Evolutionary conservation across 53 echinoderm and acorn worm species (phyloP).

Genomic region (Echinarachnius parma): DNA sequence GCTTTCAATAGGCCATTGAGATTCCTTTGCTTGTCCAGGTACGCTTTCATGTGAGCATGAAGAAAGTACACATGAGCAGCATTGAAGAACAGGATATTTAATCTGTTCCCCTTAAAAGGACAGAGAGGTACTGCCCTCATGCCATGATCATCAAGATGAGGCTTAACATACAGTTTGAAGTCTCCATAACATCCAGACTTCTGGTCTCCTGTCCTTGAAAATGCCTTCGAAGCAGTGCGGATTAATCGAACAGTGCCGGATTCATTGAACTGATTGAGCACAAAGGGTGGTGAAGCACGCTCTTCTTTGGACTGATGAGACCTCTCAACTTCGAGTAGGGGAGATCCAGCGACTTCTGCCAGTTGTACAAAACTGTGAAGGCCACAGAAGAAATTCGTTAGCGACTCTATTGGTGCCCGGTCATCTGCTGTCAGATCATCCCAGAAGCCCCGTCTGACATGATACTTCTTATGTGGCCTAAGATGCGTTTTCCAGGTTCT

Average conservation of each 20-base stretch:
- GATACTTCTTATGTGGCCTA: slow-evolving; percentile 24
- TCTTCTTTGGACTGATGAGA: slow-evolving; percentile 19
- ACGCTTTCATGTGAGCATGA: slow-evolving; percentile 31
- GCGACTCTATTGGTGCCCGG: slow-evolving; percentile 13
- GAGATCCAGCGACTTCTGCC: slow-evolving; percentile 33
- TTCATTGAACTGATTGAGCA: slow-evolving; percentile 31
- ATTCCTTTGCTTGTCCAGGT: slow-evolving; percentile 32
- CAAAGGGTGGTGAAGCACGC: slow-evolving; percentile 32
- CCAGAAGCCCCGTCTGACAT: slow-evolving; percentile 47
- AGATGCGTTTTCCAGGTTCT: slow-evolving; percentile 31
- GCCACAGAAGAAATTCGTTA: slow-evolving; percentile 38
- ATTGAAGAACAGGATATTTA: slow-evolving; percentile 43
- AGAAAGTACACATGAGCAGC: slow-evolving; percentile 43
- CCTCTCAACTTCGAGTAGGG: slow-evolving; percentile 20
- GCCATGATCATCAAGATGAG: slow-evolving; percentile 35
- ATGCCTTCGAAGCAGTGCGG: slow-evolving; percentile 48
- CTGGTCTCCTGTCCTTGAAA: slow-evolving; percentile 36
- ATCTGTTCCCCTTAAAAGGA: slow-evolving; percentile 42
- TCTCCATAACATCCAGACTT: slow-evolving; percentile 39
- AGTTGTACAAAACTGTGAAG: slow-evolving; percentile 38
- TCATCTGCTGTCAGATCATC: slow-evolving; percentile 20
- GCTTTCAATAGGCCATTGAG: slow-evolving; percentile 43
- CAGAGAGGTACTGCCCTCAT: slow-evolving; percentile 42
- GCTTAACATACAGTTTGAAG: slow-evolving; percentile 47
- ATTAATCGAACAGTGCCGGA: slow-evolving; percentile 39